A percentile compares a stretch with the other conserved stretches of the same genome.
Evolutionary conservation across 2,888 invertebrate species (phyloP).

Genomic region (Philereme vetulata): DNA sequence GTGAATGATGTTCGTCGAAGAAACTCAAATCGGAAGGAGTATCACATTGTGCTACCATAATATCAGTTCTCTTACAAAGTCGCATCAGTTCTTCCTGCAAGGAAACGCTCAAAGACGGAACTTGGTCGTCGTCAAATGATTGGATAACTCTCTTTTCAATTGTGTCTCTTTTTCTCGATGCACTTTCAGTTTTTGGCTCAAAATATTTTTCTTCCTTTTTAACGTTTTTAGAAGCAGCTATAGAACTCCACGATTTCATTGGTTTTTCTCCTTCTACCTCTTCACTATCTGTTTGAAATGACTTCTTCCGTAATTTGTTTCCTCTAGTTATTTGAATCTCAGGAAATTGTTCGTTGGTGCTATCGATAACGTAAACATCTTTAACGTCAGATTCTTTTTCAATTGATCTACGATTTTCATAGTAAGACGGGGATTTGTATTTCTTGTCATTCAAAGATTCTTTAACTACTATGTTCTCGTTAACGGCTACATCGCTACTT

Average conservation of each 20-base stretch:
- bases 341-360: conserved; percentile 74
- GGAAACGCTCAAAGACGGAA: conserved; percentile 54
- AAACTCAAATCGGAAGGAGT: conserved; percentile 72
- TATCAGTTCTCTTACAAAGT: conserved; percentile 75
- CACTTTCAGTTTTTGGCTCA: conserved; percentile 26
- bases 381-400: conserved; percentile 64
- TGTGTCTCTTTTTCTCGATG: conserved; percentile 31
- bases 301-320: conserved; percentile 64
- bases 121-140: conserved; percentile 41
- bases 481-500: conserved; percentile 34
- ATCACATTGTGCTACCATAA: conserved; percentile 78
- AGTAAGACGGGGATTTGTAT: conserved; percentile 65
- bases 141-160: conserved; percentile 23
- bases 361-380: conserved; percentile 76
- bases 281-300: conserved; percentile 55
- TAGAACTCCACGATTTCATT: conserved; percentile 81
- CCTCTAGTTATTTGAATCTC: conserved; percentile 75
- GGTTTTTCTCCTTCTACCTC: conserved; percentile 56
- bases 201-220: conserved; percentile 49
- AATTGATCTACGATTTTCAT: conserved; percentile 55
- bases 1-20: conserved; percentile 75
- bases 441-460: conserved; percentile 60
- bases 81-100: conserved; percentile 73
- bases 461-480: conserved; percentile 46
- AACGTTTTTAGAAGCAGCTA: conserved; percentile 69